Evolutionary conservation across 92 coral and sea anemone species (phyloP), one percentile per base, ranked within the genome.

Genomic region (Epizoanthus stellaris): DNA sequence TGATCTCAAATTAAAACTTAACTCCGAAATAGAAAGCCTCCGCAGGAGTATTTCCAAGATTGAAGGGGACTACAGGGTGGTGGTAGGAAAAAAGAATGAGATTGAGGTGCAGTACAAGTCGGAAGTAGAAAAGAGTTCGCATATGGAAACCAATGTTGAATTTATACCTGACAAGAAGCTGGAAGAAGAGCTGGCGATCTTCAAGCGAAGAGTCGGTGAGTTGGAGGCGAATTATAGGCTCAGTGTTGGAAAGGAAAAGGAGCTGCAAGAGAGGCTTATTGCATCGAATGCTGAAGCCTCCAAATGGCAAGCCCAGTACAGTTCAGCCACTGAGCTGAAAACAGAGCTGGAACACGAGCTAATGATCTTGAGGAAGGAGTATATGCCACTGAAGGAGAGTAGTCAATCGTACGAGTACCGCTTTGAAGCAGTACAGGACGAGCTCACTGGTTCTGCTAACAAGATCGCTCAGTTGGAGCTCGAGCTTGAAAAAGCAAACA

Each of bases 271-370:
- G 47, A 82, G 80, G 13, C 76, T 94, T 59, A 42, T 81, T 75
- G 91, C 82, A 17, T 75, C 92, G 23, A 75, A 88, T 43, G 77
- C 92, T 20, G 89, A 93, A 30, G 77, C 75, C 4, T 85, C 92
- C 1, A 91, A 85, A 82, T 86, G 91, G 94, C 85, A 93, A 75
- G 72, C 91, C 5, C 88, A 91, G 36, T 93, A 95, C 86, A 81
- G 83, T 43, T 80, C 87, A 42, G 84, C 86, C 5, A 80, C 63
- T 19, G 84, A 85, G 19, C 85, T 91, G 20, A 95, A 93, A 76
- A 85, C 73, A 20, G 94, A 95, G 70, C 76, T 95, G 20, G 98
- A 95, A 15, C 91, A 87, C 11, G 91, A 87, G n/a, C 81, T 95
- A 36, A 45, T 84, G 16, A 85, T 83, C 34, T 72, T 89, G 25